phyloP scores from a whole-genome alignment of 2,888 invertebrate species.

The Pseudeuparius sepicola region DNA sequence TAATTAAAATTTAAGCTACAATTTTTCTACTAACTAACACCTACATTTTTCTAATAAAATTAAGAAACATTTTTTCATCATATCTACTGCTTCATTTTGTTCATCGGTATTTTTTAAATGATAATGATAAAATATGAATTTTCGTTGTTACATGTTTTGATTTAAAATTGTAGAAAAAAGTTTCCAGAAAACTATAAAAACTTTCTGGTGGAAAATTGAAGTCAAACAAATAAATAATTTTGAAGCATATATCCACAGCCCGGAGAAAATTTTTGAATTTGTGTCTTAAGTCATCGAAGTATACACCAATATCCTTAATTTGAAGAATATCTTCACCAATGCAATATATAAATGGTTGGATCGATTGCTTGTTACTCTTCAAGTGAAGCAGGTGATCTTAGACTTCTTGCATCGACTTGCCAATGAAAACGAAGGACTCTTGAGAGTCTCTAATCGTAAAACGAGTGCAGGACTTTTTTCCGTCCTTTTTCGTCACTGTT shows the following conservation, averaged over 20 bases:
- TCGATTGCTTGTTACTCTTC: slow-evolving; percentile 5
- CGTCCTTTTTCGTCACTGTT: slow-evolving; percentile 12
- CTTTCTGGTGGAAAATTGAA: slow-evolving; percentile 4
- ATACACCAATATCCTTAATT: slow-evolving; percentile 7
- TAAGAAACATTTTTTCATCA: too few relatives aligned
- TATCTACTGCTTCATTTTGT: too few relatives aligned
- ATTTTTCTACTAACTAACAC: too few relatives aligned
- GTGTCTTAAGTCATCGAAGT: slow-evolving; percentile 13
- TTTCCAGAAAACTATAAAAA: too few relatives aligned
- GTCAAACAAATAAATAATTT: slow-evolving; percentile 15
- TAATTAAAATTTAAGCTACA: too few relatives aligned
- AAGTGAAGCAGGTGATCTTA: slow-evolving; percentile 6
- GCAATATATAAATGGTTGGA: slow-evolving; percentile 4
- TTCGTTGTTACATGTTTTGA: too few relatives aligned
- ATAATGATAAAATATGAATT: too few relatives aligned
- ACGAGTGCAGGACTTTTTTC: slow-evolving; percentile 10
- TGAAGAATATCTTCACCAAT: slow-evolving; percentile 8
- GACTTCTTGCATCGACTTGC: slow-evolving; percentile 4
- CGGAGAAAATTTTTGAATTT: slow-evolving; percentile 13
- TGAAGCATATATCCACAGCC: slow-evolving; percentile 17
- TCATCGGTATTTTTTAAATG: too few relatives aligned
- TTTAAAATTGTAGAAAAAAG: too few relatives aligned
- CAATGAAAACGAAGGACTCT: slow-evolving; percentile 13
- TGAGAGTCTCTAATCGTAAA: slow-evolving; percentile 16
- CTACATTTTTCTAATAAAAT: too few relatives aligned